A percentile compares a stretch with the other conserved stretches of the same genome.
Conservation (phyloP, 2,797 vertebrate genomes). For the Cirrhinus mrigala region DNA sequence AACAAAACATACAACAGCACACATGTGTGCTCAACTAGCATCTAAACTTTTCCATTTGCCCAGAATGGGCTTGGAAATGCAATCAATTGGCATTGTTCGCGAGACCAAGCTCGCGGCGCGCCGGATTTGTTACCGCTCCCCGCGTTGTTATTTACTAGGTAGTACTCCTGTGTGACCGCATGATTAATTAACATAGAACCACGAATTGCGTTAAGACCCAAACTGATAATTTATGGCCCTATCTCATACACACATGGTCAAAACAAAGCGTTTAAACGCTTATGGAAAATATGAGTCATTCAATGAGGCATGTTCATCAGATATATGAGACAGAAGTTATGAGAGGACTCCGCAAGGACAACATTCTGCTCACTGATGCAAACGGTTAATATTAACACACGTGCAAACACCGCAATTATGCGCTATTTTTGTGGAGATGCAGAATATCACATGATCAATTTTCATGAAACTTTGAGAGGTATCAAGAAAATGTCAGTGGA, state of each 20-base stretch:
- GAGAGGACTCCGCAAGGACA: constrained; percentile 51
- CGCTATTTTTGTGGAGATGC: constrained; percentile 30
- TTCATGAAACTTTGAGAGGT: background rate
- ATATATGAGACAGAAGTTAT: constrained; percentile 68
- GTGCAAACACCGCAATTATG: constrained; percentile 38
- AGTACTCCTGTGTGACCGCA: constrained; percentile 53
- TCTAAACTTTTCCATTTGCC: constrained; percentile 39
- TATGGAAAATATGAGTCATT: constrained; percentile 73
- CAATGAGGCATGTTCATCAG: constrained; percentile 70
- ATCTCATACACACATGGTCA: constrained; percentile 65
- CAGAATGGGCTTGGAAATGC: constrained; percentile 36
- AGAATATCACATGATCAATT: background rate
- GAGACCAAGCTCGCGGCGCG: constrained; percentile 35
- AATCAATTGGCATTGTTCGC: constrained; percentile 30
- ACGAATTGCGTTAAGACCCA: constrained; percentile 57
- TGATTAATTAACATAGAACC: constrained; percentile 64
- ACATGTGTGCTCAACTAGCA: constrained; percentile 44
- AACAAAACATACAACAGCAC: constrained; percentile 71
- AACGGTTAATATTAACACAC: constrained; percentile 29
- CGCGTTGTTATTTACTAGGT: constrained; percentile 61
- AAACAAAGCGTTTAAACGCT: constrained; percentile 68
- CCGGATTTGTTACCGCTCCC: constrained; percentile 50
- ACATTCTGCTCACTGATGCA: constrained; percentile 32
- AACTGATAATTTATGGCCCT: constrained; percentile 61
- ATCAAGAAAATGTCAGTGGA: constrained; percentile 18